phyloP scores from a whole-genome alignment of 2,888 invertebrate genomes.

The Cataglyphis rosenhaueri region DNA sequence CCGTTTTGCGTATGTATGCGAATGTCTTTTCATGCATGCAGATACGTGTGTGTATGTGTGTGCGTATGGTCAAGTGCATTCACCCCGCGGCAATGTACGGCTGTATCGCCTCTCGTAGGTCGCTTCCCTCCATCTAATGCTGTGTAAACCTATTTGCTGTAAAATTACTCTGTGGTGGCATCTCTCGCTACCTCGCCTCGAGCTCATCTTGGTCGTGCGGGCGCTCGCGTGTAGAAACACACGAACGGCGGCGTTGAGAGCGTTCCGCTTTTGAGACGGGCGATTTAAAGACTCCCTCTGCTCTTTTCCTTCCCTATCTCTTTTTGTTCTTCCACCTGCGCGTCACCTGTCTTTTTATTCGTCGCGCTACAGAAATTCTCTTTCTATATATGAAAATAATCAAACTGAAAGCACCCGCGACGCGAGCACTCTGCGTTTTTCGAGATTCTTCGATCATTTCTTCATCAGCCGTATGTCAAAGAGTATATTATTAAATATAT shows the following conservation, averaged over 20 bases:
- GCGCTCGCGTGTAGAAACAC: constrained; percentile 58
- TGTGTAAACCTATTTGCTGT: constrained; percentile 77
- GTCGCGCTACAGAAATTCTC: constrained; percentile 43
- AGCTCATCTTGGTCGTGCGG: constrained; percentile 65
- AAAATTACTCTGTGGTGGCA: constrained; percentile 76
- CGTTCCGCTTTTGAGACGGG: constrained; percentile 54
- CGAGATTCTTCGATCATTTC: not conserved
- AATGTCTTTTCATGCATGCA: not conserved
- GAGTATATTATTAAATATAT: not conserved
- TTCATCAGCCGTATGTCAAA: not conserved
- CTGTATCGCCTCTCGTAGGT: constrained; percentile 63
- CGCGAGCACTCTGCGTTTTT: not conserved
- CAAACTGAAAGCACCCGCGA: constrained; percentile 46
- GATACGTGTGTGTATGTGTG: not conserved
- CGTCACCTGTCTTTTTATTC: constrained; percentile 47
- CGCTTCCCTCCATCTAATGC: constrained; percentile 59
- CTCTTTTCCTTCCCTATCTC: constrained; percentile 3
- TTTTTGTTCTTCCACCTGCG: constrained; percentile 44
- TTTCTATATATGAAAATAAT: constrained; percentile 59
- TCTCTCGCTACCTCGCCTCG: constrained; percentile 72
- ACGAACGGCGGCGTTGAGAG: constrained; percentile 46
- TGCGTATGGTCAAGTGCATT: constrained; percentile 64
- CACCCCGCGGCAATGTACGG: constrained; percentile 66
- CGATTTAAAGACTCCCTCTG: constrained; percentile 43
- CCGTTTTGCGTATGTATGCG: constrained; percentile 36